phyloP scores from a whole-genome alignment of 1,140 invertebrate genomes.

The Philopotamus ludificatus region DNA sequence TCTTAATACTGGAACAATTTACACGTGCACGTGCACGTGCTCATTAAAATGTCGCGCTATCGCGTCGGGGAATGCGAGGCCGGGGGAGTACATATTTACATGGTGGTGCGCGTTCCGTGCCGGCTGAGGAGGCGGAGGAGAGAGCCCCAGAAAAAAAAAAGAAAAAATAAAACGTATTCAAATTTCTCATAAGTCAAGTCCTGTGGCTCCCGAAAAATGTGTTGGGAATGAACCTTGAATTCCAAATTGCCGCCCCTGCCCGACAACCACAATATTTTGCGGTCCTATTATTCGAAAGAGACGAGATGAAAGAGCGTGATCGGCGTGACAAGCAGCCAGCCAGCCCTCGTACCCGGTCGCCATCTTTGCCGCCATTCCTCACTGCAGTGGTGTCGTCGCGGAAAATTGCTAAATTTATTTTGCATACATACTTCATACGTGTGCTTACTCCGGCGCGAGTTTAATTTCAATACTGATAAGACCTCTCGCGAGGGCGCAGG shows the following conservation, averaged over 20 bases:
- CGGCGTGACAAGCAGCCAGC: conserved; percentile 34
- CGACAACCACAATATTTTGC: conserved; percentile 38
- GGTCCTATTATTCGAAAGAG: conserved; percentile 38
- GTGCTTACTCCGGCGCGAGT: too few species aligned
- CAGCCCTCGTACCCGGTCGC: background rate
- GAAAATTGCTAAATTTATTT: too few species aligned
- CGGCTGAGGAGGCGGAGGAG: too few species aligned
- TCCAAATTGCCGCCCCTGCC: conserved; percentile 30
- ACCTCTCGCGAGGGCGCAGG: too few species aligned
- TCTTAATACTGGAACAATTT: background rate
- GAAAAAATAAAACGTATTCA: conserved; percentile 38
- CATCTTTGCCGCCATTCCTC: conserved; percentile 10
- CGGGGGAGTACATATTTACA: conserved; percentile 23
- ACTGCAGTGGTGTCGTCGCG: conserved; percentile 10
- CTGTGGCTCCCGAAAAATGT: conserved; percentile 38
- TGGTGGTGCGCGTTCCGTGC: background rate
- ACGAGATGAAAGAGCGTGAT: conserved; percentile 39
- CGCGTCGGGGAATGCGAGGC: background rate
- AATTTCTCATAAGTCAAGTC: conserved; percentile 42
- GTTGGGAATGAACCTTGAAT: conserved; percentile 41
- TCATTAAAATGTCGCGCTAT: conserved; percentile 2
- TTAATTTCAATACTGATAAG: too few species aligned
- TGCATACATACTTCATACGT: too few species aligned
- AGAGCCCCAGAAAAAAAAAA: too few species aligned
- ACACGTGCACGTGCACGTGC: background rate